A percentile compares a stretch with the other conserved stretches of the same genome.
Evolutionary conservation across 2,113 vertebrate species (phyloP).

Genomic region (Psittacara wagleri): DNA sequence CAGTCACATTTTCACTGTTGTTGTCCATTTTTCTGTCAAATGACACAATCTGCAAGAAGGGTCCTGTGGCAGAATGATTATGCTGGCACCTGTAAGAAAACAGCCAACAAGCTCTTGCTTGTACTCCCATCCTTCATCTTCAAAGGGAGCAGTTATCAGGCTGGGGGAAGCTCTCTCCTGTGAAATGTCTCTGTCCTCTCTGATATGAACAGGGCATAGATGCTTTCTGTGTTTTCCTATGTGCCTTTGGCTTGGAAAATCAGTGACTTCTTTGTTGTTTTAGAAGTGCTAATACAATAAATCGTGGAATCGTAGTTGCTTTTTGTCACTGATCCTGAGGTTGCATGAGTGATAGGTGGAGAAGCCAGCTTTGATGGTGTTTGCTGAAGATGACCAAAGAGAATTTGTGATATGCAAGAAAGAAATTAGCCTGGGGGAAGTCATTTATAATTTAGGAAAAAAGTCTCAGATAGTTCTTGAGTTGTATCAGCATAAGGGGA

Average conservation of each 20-base stretch:
- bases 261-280: constrained; percentile 26
- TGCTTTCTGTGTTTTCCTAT: not conserved
- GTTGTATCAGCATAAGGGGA: not conserved
- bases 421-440: constrained; percentile 25
- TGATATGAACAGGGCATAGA: not conserved
- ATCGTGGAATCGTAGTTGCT: not conserved
- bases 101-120: not conserved
- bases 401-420: constrained; percentile 39
- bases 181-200: not conserved
- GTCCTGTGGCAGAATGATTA: not conserved
- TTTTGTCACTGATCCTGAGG: not conserved
- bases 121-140: not conserved
- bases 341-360: not conserved
- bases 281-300: constrained; percentile 42
- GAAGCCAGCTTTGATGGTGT: constrained; percentile 45
- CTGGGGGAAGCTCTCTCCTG: not conserved
- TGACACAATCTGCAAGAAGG: not conserved
- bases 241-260: constrained; percentile 34
- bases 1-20: not conserved
- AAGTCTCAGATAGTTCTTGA: constrained; percentile 18
- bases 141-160: not conserved
- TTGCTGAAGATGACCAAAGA: constrained; percentile 62
- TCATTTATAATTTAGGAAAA: constrained; percentile 60
- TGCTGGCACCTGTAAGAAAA: not conserved
- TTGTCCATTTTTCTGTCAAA: not conserved